Percentiles rank a stretch among this genome's conserved stretches.
Evolutionary conservation across 2,888 invertebrate genomes (phyloP).

Genomic region (Marronus borbonicus): DNA sequence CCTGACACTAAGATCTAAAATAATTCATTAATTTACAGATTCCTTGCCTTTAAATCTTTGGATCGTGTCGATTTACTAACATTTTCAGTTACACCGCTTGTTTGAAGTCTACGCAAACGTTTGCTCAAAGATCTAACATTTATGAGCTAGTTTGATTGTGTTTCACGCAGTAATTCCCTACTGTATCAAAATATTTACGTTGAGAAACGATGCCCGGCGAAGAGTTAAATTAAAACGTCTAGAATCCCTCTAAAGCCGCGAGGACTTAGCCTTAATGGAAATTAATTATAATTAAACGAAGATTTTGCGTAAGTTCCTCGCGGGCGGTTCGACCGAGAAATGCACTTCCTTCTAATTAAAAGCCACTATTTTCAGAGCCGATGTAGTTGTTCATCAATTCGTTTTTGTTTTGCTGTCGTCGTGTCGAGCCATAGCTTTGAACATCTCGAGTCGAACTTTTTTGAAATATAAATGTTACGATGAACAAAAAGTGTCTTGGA

Average conservation of each 20-base stretch:
- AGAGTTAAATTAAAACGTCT: conserved; percentile 44
- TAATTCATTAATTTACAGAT: too few species aligned
- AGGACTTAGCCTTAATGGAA: conserved; percentile 54
- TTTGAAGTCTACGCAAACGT: too few species aligned
- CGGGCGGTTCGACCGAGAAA: conserved; percentile 42
- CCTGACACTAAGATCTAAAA: too few species aligned
- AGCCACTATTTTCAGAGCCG: conserved; percentile 46
- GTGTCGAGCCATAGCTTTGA: not conserved
- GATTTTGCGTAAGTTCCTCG: conserved; percentile 48
- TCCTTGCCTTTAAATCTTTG: too few species aligned
- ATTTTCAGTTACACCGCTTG: too few species aligned
- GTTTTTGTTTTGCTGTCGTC: not conserved
- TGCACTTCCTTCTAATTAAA: conserved; percentile 54
- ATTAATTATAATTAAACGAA: conserved; percentile 55
- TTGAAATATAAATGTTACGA: too few species aligned
- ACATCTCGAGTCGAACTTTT: too few species aligned
- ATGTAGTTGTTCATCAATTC: not conserved
- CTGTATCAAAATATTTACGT: conserved; percentile 30
- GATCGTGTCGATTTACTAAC: too few species aligned
- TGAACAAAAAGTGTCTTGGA: too few species aligned
- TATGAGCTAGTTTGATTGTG: conserved; percentile 5
- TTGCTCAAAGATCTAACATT: not conserved
- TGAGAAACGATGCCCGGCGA: not conserved
- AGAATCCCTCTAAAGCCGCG: conserved; percentile 49
- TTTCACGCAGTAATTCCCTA: not conserved